Conservation (phyloP, 2,888 invertebrate species). For the Meliscaeva auricollis region DNA sequence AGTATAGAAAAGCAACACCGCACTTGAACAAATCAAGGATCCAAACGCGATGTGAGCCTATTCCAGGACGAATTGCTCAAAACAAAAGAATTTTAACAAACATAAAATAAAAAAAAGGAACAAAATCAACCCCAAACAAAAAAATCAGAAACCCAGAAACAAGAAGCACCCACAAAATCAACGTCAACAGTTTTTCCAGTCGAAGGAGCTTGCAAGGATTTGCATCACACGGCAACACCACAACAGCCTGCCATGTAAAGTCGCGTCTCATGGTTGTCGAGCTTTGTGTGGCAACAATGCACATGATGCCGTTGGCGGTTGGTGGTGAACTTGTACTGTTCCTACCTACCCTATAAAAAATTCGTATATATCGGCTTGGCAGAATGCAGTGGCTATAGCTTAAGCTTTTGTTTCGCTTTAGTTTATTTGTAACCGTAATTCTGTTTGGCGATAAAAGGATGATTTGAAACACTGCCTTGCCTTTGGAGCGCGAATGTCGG, state of each 20-base stretch:
- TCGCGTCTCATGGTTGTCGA: conserved; percentile 31
- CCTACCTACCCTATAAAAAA: neutral
- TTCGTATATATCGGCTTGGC: conserved; percentile 16
- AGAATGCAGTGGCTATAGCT: conserved; percentile 27
- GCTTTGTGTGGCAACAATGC: conserved; percentile 56
- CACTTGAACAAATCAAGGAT: conserved; percentile 64
- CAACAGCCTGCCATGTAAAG: conserved; percentile 53
- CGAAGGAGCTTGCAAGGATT: conserved; percentile 69
- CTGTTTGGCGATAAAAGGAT: conserved; percentile 34
- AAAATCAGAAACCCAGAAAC: conserved; percentile 3
- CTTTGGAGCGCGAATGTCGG: conserved; percentile 44
- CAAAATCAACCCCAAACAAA: conserved; percentile 19
- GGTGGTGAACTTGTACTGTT: neutral
- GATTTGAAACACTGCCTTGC: conserved; percentile 33
- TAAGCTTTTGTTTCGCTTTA: conserved; percentile 62
- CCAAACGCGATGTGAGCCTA: conserved; percentile 40
- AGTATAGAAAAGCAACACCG: conserved; percentile 45
- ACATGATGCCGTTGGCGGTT: conserved; percentile 42
- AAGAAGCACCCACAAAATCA: conserved; percentile 65
- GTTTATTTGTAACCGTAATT: conserved; percentile 64
- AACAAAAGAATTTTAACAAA: conserved; percentile 40
- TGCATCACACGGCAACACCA: conserved; percentile 71
- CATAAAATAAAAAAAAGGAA: conserved; percentile 38
- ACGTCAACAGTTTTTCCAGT: conserved; percentile 74
- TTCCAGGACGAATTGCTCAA: conserved; percentile 25